A percentile compares a stretch with the other conserved stretches of the same genome.
phyloP scores from a whole-genome alignment of 2,113 vertebrate species.

The Ageneiosus marmoratus region DNA sequence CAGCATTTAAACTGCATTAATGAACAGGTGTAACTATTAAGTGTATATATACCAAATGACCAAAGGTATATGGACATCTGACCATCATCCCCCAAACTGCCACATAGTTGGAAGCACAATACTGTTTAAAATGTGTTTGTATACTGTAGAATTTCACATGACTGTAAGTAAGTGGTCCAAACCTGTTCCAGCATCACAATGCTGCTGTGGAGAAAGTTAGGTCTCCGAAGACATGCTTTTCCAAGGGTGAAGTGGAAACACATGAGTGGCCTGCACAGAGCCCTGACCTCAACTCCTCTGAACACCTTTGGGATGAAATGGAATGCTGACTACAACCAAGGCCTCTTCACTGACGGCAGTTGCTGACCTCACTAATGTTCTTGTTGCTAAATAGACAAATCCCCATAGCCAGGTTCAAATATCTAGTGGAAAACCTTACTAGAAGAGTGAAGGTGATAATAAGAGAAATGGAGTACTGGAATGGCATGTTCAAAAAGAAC shows the following conservation, averaged over 20 bases:
- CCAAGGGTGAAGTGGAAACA: background rate
- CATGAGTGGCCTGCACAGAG: background rate
- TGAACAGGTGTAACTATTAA: too few species aligned
- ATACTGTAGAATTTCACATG: background rate
- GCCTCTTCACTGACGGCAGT: background rate
- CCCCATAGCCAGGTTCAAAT: background rate
- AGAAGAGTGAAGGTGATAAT: background rate
- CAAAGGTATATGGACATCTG: background rate
- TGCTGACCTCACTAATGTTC: background rate
- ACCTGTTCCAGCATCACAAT: background rate
- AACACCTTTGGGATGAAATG: background rate
- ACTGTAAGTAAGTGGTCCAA: background rate
- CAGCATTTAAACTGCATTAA: slow-evolving; percentile 2
- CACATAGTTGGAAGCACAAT: background rate
- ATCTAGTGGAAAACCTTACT: background rate
- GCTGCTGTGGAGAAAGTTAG: background rate
- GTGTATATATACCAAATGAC: background rate
- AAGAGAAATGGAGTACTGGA: background rate
- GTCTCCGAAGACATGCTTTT: background rate
- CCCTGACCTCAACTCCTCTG: background rate
- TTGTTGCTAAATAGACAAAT: background rate
- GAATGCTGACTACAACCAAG: background rate
- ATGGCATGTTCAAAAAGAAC: background rate
- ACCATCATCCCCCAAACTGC: background rate
- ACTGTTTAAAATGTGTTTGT: background rate